Conservation (phyloP, 2,113 vertebrate genomes). For the Cyprinus carpio region DNA sequence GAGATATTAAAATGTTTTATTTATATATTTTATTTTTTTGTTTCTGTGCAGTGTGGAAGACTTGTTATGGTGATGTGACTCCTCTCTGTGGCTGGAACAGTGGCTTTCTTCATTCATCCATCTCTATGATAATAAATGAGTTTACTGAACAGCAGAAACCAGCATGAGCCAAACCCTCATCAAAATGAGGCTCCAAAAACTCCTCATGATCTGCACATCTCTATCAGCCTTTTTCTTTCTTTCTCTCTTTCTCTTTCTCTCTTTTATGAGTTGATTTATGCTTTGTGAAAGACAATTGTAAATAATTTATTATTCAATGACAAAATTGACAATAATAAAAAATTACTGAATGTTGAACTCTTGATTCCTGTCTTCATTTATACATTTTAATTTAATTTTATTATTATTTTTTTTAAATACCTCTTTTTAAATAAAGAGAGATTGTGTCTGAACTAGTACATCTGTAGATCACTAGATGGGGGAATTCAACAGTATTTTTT, state of each 20-base stretch:
- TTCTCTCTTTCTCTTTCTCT: slow-evolving; percentile 42
- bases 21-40: neutral
- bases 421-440: neutral
- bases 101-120: slow-evolving; percentile 20
- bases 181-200: slow-evolving; percentile 56
- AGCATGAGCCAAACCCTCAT: slow-evolving; percentile 53
- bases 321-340: slow-evolving; percentile 65
- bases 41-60: slow-evolving; percentile 52
- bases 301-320: slow-evolving; percentile 74
- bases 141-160: slow-evolving; percentile 42
- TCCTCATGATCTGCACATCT: slow-evolving; percentile 63
- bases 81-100: neutral
- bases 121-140: slow-evolving; percentile 48
- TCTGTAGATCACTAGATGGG: slow-evolving; percentile 26
- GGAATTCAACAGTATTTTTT: slow-evolving; percentile 42
- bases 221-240: slow-evolving; percentile 5
- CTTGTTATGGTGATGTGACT: slow-evolving; percentile 42
- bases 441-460: neutral
- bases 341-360: slow-evolving; percentile 53
- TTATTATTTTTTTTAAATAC: neutral
- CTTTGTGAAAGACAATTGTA: slow-evolving; percentile 67
- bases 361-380: slow-evolving; percentile 4
- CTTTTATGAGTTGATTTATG: slow-evolving; percentile 38
- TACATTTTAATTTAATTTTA: neutral
- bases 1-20: neutral